Conservation (phyloP, 2,113 vertebrate species). For the Elgaria multicarinata region DNA sequence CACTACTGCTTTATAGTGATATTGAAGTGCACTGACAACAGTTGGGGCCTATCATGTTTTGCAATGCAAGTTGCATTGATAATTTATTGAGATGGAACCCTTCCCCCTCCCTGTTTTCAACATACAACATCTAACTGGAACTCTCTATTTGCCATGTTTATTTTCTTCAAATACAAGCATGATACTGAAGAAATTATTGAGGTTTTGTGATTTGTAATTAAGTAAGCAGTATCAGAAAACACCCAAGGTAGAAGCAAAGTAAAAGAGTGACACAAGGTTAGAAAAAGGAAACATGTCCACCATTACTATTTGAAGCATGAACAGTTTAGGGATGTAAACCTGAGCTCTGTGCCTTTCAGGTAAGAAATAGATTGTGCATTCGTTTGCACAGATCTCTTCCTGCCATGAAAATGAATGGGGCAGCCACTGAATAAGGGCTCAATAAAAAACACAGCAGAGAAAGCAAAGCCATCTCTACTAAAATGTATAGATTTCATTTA, state of each 20-base stretch:
- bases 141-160: background rate
- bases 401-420: background rate
- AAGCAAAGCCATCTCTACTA: background rate
- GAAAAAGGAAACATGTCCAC: background rate
- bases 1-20: too few species aligned
- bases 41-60: conserved; percentile 66
- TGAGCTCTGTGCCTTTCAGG: background rate
- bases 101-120: background rate
- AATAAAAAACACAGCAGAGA: background rate
- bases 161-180: background rate
- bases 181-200: background rate
- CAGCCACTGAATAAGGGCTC: background rate
- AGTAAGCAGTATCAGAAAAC: background rate
- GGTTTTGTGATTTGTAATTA: background rate
- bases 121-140: background rate
- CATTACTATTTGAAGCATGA: background rate
- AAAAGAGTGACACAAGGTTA: background rate
- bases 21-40: too few species aligned
- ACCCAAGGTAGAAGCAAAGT: background rate
- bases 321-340: background rate
- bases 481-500: conserved; percentile 12
- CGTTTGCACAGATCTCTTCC: background rate
- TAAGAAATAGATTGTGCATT: background rate
- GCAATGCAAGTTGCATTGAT: background rate
- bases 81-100: background rate